Base-by-base conservation (phyloP, 2,888 invertebrate genomes). In the Trichacis sp. region DNA sequence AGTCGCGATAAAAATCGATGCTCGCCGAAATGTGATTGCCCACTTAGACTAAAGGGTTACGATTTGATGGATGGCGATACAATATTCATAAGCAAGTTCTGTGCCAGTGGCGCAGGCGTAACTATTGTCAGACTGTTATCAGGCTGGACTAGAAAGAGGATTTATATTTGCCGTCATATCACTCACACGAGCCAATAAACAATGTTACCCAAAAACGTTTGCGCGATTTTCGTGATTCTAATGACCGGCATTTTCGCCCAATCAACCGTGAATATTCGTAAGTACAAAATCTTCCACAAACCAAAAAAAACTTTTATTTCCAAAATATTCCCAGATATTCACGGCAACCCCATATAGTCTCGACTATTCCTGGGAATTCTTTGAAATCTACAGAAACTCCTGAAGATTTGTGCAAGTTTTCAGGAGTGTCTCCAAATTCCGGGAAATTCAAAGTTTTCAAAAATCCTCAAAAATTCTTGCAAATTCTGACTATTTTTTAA, bases 71-170 rank as follows among this genome's bases (percentile, higher is more conserved):
- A 68, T 66, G 64, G 43, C 50, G 59, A 74, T 79, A 65, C 66
- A 81, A 80, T 77, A 81, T 82, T 80, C 66, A 82, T 77, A 73
- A 70, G 69, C 69, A 62, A 59, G 58, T 58, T 58, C 64, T 47
- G 61, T 57, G 57, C 43, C 46, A 50, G 65, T 56, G 52, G 77
- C 77, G 76, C 78, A 76, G 73, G 77, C 79, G 79, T 75, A 61
- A 69, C 62, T 64, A 69, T 60, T 64, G 62, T 56, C 42, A 54
- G 24, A 45, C 33, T n/a, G 47, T 53, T 60, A 61, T 70, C 55
- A 57, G 58, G 29, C 51, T 67, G 68, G 47, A 60, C 56, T 66
- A 68, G 62, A 63, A 66, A 72, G 52, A 65, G 58, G 72, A 57
- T 70, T 57, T 59, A 12, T 40, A 40, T 40, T 40, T 12, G 4